Evolutionary conservation across 2,113 vertebrate species (phyloP), one percentile per base, ranked within the genome.

Genomic region (Marmota monax): DNA sequence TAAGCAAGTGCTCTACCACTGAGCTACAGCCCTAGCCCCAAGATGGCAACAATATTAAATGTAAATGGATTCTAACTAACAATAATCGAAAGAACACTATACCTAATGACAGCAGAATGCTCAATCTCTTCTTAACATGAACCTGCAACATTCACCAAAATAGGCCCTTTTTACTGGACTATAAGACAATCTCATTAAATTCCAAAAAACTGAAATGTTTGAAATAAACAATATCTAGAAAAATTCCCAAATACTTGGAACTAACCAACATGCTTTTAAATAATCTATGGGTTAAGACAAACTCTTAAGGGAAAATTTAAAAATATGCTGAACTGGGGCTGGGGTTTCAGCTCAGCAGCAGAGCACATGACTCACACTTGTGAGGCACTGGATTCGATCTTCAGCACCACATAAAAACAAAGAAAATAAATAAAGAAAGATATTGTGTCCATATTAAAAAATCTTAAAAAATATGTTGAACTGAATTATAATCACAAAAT

Each of bases 171-270:
- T 65, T 63, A 12, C 6, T 79, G 45, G 17, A 25, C 25, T 83
- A 45, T 25, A 90, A 92, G 92, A 87, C 17, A 87, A 34, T 90
- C 13, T 82, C 63, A 92, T 80, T 82, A 85, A 92, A 92, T 90
- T 73, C 37, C 37, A 61, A 73, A 78, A 25, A 82, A 73, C 2
- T 0, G 20, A 58, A 7, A 58, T 58, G 56, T 58, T n/a, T 91
- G 32, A 88, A 85, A 58, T 58, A 58, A 92, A 78, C 1, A 74
- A 72, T 84, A 79, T 45, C 63, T 84, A 73, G 48, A 90, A 93
- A 86, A 61, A 70, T n/a, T 65, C 18, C 32, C 34, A 88, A 89
- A 67, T 88, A 90, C 48, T 90, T 79, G 79, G 37, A 88, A 92
- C 5, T 58, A 58, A 58, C 56, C 56, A 58, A 58, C 18, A 58